phyloP scores from a whole-genome alignment of 2,113 vertebrate genomes.

The Mellivora capensis region DNA sequence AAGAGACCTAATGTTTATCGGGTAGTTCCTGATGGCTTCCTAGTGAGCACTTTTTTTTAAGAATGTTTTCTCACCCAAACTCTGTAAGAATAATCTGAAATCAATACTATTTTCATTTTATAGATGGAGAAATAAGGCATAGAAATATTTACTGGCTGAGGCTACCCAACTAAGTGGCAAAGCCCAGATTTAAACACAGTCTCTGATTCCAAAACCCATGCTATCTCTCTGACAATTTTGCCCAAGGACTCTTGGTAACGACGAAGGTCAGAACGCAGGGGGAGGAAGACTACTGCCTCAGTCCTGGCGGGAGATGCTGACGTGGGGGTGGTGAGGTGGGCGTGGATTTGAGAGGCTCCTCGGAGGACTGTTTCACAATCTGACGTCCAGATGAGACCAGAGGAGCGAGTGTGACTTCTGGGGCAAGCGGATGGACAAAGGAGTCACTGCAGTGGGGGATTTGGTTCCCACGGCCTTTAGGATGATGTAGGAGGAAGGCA shows the following conservation, averaged over 20 bases:
- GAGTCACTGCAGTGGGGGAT: background rate
- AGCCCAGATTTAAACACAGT: background rate
- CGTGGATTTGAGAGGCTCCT: background rate
- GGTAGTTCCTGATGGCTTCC: background rate
- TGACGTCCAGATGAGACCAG: background rate
- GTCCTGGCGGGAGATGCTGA: background rate
- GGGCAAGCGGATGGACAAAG: background rate
- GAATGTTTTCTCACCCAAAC: background rate
- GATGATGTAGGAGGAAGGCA: background rate
- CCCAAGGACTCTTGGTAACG: background rate
- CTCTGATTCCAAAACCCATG: background rate
- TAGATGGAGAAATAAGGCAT: background rate
- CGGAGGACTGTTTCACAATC: accelerated
- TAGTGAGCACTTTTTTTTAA: background rate
- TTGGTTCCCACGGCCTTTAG: background rate
- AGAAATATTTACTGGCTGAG: background rate
- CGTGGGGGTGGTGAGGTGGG: accelerated
- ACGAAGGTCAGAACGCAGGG: background rate
- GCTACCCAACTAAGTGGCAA: background rate
- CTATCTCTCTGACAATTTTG: background rate
- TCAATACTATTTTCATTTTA: background rate
- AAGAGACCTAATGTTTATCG: background rate
- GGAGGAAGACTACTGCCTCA: background rate
- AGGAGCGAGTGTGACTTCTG: background rate
- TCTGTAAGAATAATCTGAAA: background rate